Evolutionary conservation across 2,797 vertebrate genomes (phyloP).

Genomic region (Danio jaintianensis): DNA sequence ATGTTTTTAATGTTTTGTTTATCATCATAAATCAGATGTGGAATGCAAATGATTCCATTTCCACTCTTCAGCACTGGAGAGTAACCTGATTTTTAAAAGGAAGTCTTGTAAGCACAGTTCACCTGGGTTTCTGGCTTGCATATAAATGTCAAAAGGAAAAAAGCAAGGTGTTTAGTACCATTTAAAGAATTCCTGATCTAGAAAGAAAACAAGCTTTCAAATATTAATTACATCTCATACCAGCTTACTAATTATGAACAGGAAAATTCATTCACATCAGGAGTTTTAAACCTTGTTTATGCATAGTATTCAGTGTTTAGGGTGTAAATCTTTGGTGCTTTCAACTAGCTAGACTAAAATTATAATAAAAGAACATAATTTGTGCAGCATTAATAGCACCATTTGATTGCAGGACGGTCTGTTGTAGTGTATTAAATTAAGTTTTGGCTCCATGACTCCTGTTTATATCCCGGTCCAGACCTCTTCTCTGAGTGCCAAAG

Average conservation of each 20-base stretch:
- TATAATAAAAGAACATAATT: not conserved
- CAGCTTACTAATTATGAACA: constrained; percentile 1
- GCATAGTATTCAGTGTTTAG: not conserved
- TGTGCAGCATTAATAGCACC: not conserved
- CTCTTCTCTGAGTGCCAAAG: constrained; percentile 20
- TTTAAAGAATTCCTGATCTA: too few relatives aligned
- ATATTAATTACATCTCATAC: not conserved
- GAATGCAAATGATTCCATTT: too few relatives aligned
- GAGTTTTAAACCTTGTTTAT: not conserved
- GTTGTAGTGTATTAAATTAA: constrained; percentile 28
- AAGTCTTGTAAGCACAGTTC: too few relatives aligned
- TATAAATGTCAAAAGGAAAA: too few relatives aligned
- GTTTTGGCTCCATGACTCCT: constrained; percentile 47
- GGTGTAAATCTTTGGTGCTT: not conserved
- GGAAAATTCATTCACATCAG: too few relatives aligned
- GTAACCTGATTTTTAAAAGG: too few relatives aligned
- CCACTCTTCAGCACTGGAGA: too few relatives aligned
- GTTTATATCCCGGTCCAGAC: constrained; percentile 54
- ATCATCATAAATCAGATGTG: too few relatives aligned
- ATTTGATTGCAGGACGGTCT: constrained; percentile 19
- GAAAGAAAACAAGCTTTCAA: not conserved
- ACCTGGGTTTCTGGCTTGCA: too few relatives aligned
- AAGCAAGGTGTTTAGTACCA: too few relatives aligned
- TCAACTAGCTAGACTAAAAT: not conserved
- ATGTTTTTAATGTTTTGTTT: too few relatives aligned